phyloP scores from a whole-genome alignment of 2,113 vertebrate genomes.

The Podarcis raffonei region DNA sequence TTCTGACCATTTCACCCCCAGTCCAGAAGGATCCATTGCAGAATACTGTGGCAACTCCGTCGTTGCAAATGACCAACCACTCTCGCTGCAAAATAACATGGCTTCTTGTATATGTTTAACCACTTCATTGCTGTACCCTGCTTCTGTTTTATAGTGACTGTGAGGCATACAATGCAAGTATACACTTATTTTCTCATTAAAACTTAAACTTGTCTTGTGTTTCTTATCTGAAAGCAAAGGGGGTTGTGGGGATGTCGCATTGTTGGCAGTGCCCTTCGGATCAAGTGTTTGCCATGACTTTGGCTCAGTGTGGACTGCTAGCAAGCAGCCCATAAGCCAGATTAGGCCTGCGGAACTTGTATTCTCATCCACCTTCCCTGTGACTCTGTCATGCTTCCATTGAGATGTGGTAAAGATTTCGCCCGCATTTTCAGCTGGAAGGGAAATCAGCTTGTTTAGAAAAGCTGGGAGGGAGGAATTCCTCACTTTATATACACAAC shows the following conservation, averaged over 20 bases:
- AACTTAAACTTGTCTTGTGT: conserved; percentile 80
- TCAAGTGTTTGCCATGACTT: too few relatives aligned
- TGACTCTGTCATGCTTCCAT: background rate
- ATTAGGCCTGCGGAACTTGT: background rate
- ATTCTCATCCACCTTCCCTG: background rate
- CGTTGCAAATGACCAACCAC: conserved; percentile 69
- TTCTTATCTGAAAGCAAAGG: conserved; percentile 52
- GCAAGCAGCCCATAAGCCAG: background rate
- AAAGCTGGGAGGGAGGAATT: background rate
- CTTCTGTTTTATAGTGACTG: conserved; percentile 91
- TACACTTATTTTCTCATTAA: conserved; percentile 99
- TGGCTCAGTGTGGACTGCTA: background rate
- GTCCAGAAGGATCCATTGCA: conserved; percentile 62
- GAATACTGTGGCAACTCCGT: conserved; percentile 41
- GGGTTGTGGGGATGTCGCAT: background rate
- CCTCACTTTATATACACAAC: background rate
- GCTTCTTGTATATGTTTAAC: conserved; percentile 87
- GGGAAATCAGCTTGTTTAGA: background rate
- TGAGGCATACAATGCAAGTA: conserved; percentile 88
- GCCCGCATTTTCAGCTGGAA: background rate
- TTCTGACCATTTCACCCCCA: conserved; percentile 60
- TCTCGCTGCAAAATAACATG: conserved; percentile 62
- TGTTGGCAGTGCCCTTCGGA: background rate
- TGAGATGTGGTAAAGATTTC: background rate
- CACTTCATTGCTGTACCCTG: conserved; percentile 87